A percentile compares a stretch with the other conserved stretches of the same genome.
These are phyloP conservation scores for Bubo scandiacus DNA, from an alignment of 2,113 vertebrate species.

Conservation along the genomic window DNA sequence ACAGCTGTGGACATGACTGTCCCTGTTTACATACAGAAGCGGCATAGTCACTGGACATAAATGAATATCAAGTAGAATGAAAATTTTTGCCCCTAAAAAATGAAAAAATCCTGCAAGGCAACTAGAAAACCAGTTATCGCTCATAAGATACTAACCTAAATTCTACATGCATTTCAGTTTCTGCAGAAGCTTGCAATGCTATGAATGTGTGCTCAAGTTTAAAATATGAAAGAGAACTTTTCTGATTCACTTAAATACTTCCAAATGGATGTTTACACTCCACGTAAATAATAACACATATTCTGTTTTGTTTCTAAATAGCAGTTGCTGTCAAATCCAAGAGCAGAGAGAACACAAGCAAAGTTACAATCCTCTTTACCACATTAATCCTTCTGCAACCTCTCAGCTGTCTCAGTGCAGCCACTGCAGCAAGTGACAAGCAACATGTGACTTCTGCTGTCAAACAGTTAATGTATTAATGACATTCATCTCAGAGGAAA, in stretches of 20 bases:
- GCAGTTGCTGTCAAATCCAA: neutral
- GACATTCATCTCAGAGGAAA: neutral
- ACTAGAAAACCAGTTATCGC: neutral
- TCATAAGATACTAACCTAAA: neutral
- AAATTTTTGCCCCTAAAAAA: neutral
- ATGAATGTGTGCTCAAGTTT: neutral
- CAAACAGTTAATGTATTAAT: neutral
- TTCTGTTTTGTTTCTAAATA: conserved; percentile 15
- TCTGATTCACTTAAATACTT: neutral
- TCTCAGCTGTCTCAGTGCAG: neutral
- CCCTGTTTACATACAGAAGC: neutral
- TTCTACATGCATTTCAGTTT: neutral
- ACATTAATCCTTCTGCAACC: conserved; percentile 4
- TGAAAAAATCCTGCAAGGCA: neutral
- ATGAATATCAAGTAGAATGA: neutral
- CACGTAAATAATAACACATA: neutral
- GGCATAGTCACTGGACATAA: neutral
- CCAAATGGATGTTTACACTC: neutral
- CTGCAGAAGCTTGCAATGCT: neutral
- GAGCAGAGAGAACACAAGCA: neutral
- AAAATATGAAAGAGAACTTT: neutral
- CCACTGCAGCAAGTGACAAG: conserved; percentile 2
- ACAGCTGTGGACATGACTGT: neutral
- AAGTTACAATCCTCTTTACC: neutral
- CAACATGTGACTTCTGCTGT: conserved; percentile 7